A percentile compares a stretch with the other conserved stretches of the same genome.
Evolutionary conservation across 2,888 invertebrate species (phyloP).

Genomic region (Horisme vitalbata): DNA sequence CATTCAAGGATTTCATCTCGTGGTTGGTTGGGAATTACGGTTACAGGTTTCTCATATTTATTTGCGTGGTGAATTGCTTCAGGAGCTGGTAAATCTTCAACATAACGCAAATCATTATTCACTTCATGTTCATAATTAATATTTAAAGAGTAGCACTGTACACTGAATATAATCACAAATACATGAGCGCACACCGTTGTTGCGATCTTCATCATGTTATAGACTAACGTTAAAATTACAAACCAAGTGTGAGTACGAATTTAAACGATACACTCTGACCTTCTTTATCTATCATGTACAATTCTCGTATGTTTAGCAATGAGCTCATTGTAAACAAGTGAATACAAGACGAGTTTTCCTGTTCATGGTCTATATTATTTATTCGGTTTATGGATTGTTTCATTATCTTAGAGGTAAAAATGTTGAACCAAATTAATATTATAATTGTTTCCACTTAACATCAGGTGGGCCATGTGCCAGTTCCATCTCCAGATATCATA

Average conservation of each 20-base stretch:
- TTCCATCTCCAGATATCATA: no score
- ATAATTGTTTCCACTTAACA: no score
- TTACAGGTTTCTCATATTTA: conserved; percentile 1
- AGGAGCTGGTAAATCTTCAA: conserved; percentile 8
- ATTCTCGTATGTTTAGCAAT: conserved; percentile 27
- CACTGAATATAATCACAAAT: conserved; percentile 37
- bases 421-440: no score
- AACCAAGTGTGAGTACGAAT: not conserved
- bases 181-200: conserved; percentile 32
- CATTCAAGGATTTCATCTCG: not conserved
- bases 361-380: no score
- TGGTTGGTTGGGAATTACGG: not conserved
- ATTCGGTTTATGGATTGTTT: no score
- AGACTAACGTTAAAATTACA: conserved; percentile 34
- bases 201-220: conserved; percentile 45
- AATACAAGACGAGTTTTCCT: conserved; percentile 20
- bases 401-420: no score
- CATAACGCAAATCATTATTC: conserved; percentile 9
- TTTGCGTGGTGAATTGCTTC: conserved; percentile 1
- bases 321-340: conserved; percentile 34
- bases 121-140: conserved; percentile 18
- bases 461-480: no score
- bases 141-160: conserved; percentile 33
- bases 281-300: conserved; percentile 41
- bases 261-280: conserved; percentile 49